A percentile compares a stretch with the other conserved stretches of the same genome.
These are phyloP conservation scores for Microctonus hyperodae DNA, from an alignment of 2,888 invertebrate species.

Conservation along the genomic window DNA sequence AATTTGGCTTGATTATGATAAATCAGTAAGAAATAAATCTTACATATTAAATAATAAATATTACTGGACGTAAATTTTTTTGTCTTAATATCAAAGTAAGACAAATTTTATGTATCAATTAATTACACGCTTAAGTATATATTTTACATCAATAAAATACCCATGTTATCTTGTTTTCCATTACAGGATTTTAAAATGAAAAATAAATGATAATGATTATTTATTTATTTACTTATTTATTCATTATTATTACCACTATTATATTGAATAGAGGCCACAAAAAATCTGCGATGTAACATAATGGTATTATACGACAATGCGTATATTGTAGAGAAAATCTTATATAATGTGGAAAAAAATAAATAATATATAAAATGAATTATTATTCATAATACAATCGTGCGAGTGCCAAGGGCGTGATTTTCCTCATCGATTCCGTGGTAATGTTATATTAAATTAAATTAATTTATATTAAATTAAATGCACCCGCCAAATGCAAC, in stretches of 20 bases:
- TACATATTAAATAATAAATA: not conserved
- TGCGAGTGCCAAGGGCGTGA: slow-evolving; percentile 17
- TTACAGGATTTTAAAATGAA: not conserved
- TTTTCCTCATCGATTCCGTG: slow-evolving; percentile 5
- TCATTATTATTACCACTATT: not conserved
- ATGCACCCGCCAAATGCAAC: slow-evolving; percentile 17
- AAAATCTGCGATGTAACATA: not conserved
- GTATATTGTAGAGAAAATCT: not conserved
- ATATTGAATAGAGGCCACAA: not conserved
- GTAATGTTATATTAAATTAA: not conserved
- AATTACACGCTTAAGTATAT: too few species aligned
- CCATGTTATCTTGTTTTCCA: not conserved
- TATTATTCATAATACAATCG: slow-evolving; percentile 5
- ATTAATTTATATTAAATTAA: too few species aligned
- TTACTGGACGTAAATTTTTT: not conserved
- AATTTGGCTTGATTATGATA: not conserved
- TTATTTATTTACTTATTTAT: not conserved
- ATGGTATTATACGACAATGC: not conserved
- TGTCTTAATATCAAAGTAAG: too few species aligned
- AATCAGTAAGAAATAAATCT: not conserved
- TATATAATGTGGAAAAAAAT: too few species aligned
- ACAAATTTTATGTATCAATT: too few species aligned
- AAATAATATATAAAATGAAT: not conserved
- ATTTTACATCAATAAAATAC: too few species aligned
- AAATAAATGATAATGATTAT: not conserved